Conservation (phyloP, 2,888 invertebrate genomes). For the Acanthacorydalis orientalis region DNA sequence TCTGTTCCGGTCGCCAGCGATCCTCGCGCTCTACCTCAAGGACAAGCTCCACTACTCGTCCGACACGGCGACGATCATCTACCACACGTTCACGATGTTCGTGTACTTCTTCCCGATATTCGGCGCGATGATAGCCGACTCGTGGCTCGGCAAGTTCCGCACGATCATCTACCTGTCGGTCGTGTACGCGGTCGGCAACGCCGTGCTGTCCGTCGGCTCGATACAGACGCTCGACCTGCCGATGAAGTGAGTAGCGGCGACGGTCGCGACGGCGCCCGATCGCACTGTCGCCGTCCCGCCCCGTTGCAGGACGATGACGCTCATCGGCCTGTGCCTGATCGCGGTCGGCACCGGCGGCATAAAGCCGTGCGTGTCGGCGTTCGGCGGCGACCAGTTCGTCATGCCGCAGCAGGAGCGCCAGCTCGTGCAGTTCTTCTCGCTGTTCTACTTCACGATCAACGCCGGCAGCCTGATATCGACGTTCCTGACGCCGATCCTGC, state of each 20-base stretch:
- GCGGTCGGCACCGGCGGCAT: slow-evolving; percentile 89
- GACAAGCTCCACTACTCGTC: slow-evolving; percentile 57
- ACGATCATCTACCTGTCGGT: slow-evolving; percentile 82
- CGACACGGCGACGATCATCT: slow-evolving; percentile 67
- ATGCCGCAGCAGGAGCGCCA: slow-evolving; percentile 63
- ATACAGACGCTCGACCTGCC: slow-evolving; percentile 45
- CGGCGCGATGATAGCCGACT: slow-evolving; percentile 90
- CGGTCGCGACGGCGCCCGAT: no score
- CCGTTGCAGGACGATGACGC: slow-evolving; percentile 38
- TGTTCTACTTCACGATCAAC: slow-evolving; percentile 91
- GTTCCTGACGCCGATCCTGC: slow-evolving; percentile 70
- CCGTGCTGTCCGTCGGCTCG: slow-evolving; percentile 54
- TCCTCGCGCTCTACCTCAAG: slow-evolving; percentile 75
- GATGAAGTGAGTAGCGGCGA: slow-evolving; percentile 26
- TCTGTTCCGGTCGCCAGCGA: no score
- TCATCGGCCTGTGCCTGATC: slow-evolving; percentile 53
- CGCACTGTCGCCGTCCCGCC: slow-evolving; percentile 24
- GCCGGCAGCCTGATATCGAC: slow-evolving; percentile 79
- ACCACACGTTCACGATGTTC: slow-evolving; percentile 77
- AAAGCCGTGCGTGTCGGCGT: slow-evolving; percentile 88
- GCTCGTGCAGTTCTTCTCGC: slow-evolving; percentile 73
- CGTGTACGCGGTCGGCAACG: slow-evolving; percentile 71
- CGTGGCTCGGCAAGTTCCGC: slow-evolving; percentile 75
- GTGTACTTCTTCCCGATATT: slow-evolving; percentile 79
- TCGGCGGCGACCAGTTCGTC: slow-evolving; percentile 88